A percentile compares a stretch with the other conserved stretches of the same genome.
Evolutionary conservation across 2,797 vertebrate genomes (phyloP).

Genomic region (Carapus acus): DNA sequence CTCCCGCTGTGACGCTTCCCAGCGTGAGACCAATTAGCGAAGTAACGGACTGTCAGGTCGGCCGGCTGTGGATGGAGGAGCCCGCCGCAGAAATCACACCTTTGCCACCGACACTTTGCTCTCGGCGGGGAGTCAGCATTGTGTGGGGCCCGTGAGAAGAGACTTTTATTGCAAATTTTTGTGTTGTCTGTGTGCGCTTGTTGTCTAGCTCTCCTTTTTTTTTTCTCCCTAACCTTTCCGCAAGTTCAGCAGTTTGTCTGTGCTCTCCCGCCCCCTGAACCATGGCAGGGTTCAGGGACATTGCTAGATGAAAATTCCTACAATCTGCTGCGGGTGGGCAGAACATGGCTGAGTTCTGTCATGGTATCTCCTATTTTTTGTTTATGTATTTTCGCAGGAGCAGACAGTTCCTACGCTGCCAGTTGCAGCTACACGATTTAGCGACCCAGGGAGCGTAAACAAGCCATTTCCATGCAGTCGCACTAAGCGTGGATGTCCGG

Average conservation of each 20-base stretch:
- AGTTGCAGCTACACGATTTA: not conserved
- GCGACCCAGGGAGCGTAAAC: not conserved
- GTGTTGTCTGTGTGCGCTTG: slow-evolving; percentile 14
- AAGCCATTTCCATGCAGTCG: not conserved
- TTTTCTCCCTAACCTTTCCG: too few species aligned
- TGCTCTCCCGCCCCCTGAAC: slow-evolving; percentile 15
- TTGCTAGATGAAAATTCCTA: slow-evolving; percentile 32
- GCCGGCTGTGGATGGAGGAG: slow-evolving; percentile 40
- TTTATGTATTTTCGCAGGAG: too few species aligned
- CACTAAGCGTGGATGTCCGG: too few species aligned
- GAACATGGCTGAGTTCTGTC: slow-evolving; percentile 16
- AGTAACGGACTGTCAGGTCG: slow-evolving; percentile 56
- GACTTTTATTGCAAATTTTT: slow-evolving; percentile 1
- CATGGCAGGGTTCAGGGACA: slow-evolving; percentile 49
- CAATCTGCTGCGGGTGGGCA: slow-evolving; percentile 23
- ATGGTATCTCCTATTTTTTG: not conserved
- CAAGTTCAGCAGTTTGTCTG: not conserved
- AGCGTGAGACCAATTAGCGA: slow-evolving; percentile 66
- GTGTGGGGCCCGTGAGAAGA: slow-evolving; percentile 23
- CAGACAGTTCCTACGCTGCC: slow-evolving; percentile 1
- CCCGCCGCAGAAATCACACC: slow-evolving; percentile 65
- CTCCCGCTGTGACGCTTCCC: slow-evolving; percentile 35
- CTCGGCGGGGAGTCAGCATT: slow-evolving; percentile 43
- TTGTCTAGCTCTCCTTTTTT: too few species aligned
- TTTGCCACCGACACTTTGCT: slow-evolving; percentile 50